Conservation (phyloP, 2,113 vertebrate genomes). For the Ptilorrhoa leucosticta region DNA sequence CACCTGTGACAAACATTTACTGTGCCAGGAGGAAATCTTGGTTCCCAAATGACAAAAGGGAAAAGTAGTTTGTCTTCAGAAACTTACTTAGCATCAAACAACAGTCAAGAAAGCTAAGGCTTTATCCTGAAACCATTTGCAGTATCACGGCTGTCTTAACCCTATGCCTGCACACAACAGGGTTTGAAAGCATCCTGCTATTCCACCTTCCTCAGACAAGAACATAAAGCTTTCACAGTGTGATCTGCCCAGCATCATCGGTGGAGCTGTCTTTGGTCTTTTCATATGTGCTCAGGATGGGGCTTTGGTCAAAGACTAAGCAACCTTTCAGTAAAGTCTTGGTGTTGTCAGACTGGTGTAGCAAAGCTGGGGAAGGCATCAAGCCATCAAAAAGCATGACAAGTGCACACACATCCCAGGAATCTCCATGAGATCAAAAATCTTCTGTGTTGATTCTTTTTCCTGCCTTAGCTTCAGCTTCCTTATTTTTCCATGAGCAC, state of each 20-base stretch:
- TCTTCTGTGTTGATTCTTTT: neutral
- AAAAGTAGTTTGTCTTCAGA: neutral
- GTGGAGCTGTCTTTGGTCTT: neutral
- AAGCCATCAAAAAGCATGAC: neutral
- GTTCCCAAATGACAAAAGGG: neutral
- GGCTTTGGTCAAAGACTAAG: neutral
- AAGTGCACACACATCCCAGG: neutral
- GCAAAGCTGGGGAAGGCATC: neutral
- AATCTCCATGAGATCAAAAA: neutral
- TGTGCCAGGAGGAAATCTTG: neutral
- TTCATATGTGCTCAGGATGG: neutral
- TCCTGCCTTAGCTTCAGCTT: neutral
- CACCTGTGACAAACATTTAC: neutral
- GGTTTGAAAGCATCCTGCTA: neutral
- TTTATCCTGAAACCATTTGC: neutral
- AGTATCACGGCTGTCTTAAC: neutral
- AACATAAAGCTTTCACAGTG: neutral
- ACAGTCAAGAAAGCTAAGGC: neutral
- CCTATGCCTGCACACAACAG: neutral
- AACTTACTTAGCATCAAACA: neutral
- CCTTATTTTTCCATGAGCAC: neutral
- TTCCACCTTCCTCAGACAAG: neutral
- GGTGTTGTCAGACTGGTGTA: neutral
- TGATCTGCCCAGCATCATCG: neutral
- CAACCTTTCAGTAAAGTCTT: neutral